Evolutionary conservation across 2,888 invertebrate genomes (phyloP).

Genomic region (Amphimallon solstitiale): DNA sequence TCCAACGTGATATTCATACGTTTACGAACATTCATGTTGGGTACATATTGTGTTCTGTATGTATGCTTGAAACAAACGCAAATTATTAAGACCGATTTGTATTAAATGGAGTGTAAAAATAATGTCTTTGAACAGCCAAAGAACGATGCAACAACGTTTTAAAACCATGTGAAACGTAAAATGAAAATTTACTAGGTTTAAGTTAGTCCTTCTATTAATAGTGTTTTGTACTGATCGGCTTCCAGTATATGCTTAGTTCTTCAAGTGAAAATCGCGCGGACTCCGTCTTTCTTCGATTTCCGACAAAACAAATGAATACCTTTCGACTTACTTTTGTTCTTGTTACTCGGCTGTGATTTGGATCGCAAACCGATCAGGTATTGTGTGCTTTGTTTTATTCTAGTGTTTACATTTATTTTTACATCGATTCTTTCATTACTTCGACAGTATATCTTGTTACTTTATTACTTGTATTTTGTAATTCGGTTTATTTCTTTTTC

Average conservation of each 20-base stretch:
- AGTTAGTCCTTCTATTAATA: conserved; percentile 43
- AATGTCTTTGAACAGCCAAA: too few relatives aligned
- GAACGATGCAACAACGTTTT: neutral
- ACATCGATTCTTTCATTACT: too few relatives aligned
- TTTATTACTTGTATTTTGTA: too few relatives aligned
- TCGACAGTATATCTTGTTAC: too few relatives aligned
- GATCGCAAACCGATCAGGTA: conserved; percentile 11
- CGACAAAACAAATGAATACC: conserved; percentile 1
- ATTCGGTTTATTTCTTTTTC: too few relatives aligned
- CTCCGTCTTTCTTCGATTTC: conserved; percentile 10
- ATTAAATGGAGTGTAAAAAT: too few relatives aligned
- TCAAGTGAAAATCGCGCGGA: conserved; percentile 24
- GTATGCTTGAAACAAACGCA: too few relatives aligned
- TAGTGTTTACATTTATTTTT: too few relatives aligned
- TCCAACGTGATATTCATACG: too few relatives aligned
- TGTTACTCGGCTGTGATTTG: conserved; percentile 7
- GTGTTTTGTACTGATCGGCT: conserved; percentile 30
- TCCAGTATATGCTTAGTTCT: conserved; percentile 22
- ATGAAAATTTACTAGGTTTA: conserved; percentile 36
- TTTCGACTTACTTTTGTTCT: conserved; percentile 2
- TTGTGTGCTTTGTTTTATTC: neutral
- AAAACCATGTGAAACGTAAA: conserved; percentile 24
- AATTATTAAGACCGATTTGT: too few relatives aligned
- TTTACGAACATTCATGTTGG: too few relatives aligned
- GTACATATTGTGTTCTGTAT: too few relatives aligned